Conservation (phyloP, 2,113 vertebrate genomes). For the Dolichallabes microphthalmus region DNA sequence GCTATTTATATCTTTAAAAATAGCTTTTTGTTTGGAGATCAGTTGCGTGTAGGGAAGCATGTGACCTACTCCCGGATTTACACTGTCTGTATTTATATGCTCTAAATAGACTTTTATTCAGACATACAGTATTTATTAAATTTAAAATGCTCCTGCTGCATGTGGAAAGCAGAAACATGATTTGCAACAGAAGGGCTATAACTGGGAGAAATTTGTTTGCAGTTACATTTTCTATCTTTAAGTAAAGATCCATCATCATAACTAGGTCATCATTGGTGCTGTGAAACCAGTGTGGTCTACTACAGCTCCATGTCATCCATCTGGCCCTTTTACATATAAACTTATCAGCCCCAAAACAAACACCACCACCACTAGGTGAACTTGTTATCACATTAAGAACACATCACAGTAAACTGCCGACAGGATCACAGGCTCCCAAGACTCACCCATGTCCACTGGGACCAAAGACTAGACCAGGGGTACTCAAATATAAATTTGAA, state of each 20-base stretch:
- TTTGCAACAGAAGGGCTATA: background rate
- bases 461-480: too few species aligned
- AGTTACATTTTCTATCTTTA: background rate
- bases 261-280: background rate
- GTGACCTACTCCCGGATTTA: background rate
- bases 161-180: background rate
- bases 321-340: background rate
- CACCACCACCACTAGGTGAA: too few species aligned
- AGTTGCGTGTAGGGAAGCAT: background rate
- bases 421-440: too few species aligned
- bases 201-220: background rate
- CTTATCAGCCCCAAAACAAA: too few species aligned
- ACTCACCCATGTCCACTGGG: too few species aligned
- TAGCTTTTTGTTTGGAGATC: slow-evolving; percentile 26
- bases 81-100: background rate
- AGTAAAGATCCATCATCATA: background rate
- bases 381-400: too few species aligned
- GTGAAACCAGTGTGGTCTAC: background rate
- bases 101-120: background rate
- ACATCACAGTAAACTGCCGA: too few species aligned
- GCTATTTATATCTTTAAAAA: slow-evolving; percentile 22
- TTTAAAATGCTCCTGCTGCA: background rate
- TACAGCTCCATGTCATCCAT: background rate
- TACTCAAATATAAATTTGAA: too few species aligned
- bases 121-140: background rate